Conservation (phyloP, 2,888 invertebrate genomes). For the Drosophila barbarae region DNA sequence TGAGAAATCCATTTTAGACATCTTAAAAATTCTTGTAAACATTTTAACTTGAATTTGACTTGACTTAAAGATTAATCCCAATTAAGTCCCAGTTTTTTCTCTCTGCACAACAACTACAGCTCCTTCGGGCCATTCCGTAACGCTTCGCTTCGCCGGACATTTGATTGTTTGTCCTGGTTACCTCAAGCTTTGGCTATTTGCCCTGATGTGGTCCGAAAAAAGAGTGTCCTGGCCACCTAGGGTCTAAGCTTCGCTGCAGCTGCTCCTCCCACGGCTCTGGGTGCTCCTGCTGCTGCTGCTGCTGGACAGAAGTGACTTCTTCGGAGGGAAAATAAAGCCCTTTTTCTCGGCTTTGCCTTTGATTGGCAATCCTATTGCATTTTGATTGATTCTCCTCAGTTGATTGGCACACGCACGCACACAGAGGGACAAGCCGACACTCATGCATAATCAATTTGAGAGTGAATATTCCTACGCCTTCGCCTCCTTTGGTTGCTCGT, state of each 20-base stretch:
- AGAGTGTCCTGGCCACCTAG: constrained; percentile 23
- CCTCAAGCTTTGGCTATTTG: constrained; percentile 34
- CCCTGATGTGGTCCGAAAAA: constrained; percentile 35
- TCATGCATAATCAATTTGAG: constrained; percentile 58
- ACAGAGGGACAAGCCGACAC: constrained; percentile 16
- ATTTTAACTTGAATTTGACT: not conserved
- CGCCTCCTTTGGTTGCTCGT: constrained; percentile 26
- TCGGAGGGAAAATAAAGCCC: not conserved
- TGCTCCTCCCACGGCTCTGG: not conserved
- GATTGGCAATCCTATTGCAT: constrained; percentile 58
- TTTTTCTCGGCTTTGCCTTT: constrained; percentile 26
- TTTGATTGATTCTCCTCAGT: constrained; percentile 63
- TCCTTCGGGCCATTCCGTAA: constrained; percentile 30
- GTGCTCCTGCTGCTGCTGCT: not conserved
- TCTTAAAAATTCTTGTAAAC: not conserved
- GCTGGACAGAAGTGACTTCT: constrained; percentile 18
- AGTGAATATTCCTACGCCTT: constrained; percentile 46
- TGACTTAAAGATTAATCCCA: not conserved
- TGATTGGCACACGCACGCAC: constrained; percentile 48
- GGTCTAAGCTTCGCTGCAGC: constrained; percentile 19
- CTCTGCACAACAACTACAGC: not conserved
- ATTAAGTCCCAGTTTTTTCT: not conserved
- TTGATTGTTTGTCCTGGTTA: constrained; percentile 47
- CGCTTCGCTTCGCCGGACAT: constrained; percentile 32
- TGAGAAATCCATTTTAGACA: not conserved